phyloP scores from a whole-genome alignment of 2,888 invertebrate genomes.

The Drosophila demipolita region DNA sequence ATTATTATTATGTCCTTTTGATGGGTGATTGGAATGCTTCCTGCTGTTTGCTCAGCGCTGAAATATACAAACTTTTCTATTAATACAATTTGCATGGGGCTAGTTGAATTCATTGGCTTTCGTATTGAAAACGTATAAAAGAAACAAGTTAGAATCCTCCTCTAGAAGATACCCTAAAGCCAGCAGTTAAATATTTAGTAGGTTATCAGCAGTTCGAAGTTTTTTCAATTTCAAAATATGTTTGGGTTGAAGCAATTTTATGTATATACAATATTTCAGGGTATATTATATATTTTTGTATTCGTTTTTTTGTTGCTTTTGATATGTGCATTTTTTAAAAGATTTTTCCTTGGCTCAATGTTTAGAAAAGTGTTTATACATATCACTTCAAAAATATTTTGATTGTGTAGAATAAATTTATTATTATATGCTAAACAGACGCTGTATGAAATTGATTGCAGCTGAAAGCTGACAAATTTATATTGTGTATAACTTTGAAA shows the following conservation, averaged over 20 bases:
- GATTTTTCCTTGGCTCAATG: neutral
- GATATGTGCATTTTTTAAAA: neutral
- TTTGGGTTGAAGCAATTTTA: neutral
- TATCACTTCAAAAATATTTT: neutral
- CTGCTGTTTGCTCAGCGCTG: slow-evolving; percentile 47
- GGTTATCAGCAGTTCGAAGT: neutral
- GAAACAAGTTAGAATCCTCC: neutral
- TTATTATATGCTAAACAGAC: neutral
- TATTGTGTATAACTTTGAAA: slow-evolving; percentile 73
- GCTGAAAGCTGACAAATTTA: slow-evolving; percentile 66
- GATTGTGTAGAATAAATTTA: neutral
- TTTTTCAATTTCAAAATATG: neutral
- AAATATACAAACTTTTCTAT: slow-evolving; percentile 41
- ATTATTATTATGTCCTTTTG: slow-evolving; percentile 84
- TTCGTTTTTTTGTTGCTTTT: neutral
- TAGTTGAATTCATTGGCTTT: slow-evolving; percentile 25
- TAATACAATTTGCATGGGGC: slow-evolving; percentile 59
- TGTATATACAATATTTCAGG: neutral
- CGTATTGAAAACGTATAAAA: neutral
- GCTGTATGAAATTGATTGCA: neutral
- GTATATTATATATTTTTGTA: neutral
- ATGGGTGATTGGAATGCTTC: slow-evolving; percentile 64
- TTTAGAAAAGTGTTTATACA: neutral
- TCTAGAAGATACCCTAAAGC: neutral
- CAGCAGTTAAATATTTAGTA: neutral